These are phyloP conservation scores for Sebastes miniatus DNA, from an alignment of 2,797 vertebrate genomes.

Conservation along the genomic window DNA sequence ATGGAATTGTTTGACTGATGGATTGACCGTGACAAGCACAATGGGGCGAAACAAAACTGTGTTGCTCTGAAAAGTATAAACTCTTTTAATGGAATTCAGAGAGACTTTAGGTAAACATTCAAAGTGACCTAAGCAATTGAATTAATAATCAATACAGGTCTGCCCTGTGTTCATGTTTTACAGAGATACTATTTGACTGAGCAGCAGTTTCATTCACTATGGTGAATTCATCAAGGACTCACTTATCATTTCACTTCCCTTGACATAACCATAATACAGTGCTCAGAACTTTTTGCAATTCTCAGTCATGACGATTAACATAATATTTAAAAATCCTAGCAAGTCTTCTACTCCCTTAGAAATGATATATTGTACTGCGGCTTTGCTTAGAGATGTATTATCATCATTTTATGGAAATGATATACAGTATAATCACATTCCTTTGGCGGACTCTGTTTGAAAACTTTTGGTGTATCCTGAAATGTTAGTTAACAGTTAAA, in stretches of 20 bases:
- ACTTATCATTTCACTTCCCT: not conserved
- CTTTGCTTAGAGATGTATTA: not conserved
- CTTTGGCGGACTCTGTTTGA: not conserved
- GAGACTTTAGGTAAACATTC: conserved; percentile 2
- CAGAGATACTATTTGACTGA: conserved; percentile 5
- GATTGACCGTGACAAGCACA: conserved; percentile 7
- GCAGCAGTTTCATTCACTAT: conserved; percentile 5
- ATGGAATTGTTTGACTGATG: conserved; percentile 8
- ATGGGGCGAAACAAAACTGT: not conserved
- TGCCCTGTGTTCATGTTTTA: conserved; percentile 12
- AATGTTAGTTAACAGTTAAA: conserved; percentile 52
- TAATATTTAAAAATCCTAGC: not conserved
- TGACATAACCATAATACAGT: not conserved
- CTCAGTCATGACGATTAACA: not conserved
- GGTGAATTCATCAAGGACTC: conserved; percentile 9
- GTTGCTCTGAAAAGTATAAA: not conserved
- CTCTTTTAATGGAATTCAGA: not conserved
- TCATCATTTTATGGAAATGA: conserved; percentile 1
- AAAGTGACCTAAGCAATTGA: not conserved
- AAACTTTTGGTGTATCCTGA: conserved; percentile 15
- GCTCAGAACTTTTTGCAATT: not conserved
- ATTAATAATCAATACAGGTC: conserved; percentile 25
- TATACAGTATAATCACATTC: not conserved
- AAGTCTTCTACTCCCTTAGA: not conserved
- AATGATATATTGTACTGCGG: not conserved